These are phyloP conservation scores for Moxostoma hubbsi DNA, from an alignment of 2,797 vertebrate species.

Conservation along the genomic window DNA sequence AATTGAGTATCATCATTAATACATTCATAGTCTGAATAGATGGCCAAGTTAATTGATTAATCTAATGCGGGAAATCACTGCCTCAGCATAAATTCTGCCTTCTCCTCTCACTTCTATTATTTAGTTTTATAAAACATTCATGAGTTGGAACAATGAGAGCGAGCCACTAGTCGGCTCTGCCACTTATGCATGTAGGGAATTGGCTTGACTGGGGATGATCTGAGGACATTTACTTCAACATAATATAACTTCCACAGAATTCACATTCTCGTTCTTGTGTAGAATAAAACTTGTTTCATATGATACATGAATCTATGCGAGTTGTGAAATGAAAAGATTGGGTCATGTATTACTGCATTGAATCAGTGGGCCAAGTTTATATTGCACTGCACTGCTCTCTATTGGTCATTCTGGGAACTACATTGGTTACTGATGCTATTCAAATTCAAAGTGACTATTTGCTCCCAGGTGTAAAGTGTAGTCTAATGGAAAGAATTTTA, in stretches of 20 bases:
- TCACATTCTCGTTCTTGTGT: too few species aligned
- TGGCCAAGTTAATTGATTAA: background rate
- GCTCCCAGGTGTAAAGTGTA: too few species aligned
- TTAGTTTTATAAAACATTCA: too few species aligned
- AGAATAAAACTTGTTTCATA: too few species aligned
- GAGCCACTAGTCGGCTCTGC: background rate
- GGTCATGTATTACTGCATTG: background rate
- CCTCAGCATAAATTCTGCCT: background rate
- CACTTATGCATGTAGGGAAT: background rate
- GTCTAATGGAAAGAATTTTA: too few species aligned
- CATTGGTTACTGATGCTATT: background rate
- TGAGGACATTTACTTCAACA: too few species aligned
- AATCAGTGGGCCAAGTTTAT: background rate
- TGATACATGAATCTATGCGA: background rate
- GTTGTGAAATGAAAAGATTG: background rate
- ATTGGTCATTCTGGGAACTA: conserved; percentile 3
- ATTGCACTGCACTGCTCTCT: conserved; percentile 35
- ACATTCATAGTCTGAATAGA: too few species aligned
- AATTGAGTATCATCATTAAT: too few species aligned
- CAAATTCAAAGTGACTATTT: too few species aligned
- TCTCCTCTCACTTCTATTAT: background rate
- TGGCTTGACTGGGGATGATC: too few species aligned
- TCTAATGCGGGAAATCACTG: background rate
- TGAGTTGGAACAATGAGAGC: background rate
- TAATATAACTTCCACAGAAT: too few species aligned